Conservation (phyloP, 2,113 vertebrate genomes). For the Oreotrochilus melanogaster region DNA sequence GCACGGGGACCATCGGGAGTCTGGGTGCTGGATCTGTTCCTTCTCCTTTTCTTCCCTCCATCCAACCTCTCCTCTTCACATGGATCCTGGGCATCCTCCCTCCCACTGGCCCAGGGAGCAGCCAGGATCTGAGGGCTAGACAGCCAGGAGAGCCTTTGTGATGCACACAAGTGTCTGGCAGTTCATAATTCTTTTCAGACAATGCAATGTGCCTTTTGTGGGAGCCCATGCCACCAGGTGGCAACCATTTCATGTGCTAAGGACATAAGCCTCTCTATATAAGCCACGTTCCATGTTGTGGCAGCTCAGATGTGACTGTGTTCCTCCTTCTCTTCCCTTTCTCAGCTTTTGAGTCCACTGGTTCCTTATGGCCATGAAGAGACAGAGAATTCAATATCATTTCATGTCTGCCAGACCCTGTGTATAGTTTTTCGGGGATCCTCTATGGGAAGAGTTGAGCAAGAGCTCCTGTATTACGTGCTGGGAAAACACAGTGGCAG, state of each 20-base stretch:
- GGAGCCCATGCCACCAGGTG: conserved; percentile 22
- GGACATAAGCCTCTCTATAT: fast-evolving
- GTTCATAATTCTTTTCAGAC: background rate
- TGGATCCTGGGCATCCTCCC: background rate
- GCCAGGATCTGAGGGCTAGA: fast-evolving
- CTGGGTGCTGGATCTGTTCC: background rate
- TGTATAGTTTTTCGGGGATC: background rate
- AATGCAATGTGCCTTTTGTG: background rate
- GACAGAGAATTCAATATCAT: background rate
- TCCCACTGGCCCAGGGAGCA: background rate
- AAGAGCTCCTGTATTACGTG: background rate
- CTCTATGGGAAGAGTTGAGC: background rate
- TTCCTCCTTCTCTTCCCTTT: background rate
- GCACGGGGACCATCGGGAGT: fast-evolving
- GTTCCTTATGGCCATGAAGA: background rate
- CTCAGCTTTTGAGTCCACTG: background rate
- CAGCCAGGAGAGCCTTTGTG: background rate
- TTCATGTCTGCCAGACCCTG: background rate
- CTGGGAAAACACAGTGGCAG: background rate
- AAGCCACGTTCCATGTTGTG: background rate
- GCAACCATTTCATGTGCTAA: background rate
- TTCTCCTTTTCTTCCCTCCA: background rate
- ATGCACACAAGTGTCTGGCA: background rate
- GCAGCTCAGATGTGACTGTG: background rate
- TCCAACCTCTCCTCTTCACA: background rate